Evolutionary conservation across 2,113 vertebrate genomes (phyloP), one percentile per base, ranked within the genome.

Genomic region (Hypocryptadius cinnamomeus): DNA sequence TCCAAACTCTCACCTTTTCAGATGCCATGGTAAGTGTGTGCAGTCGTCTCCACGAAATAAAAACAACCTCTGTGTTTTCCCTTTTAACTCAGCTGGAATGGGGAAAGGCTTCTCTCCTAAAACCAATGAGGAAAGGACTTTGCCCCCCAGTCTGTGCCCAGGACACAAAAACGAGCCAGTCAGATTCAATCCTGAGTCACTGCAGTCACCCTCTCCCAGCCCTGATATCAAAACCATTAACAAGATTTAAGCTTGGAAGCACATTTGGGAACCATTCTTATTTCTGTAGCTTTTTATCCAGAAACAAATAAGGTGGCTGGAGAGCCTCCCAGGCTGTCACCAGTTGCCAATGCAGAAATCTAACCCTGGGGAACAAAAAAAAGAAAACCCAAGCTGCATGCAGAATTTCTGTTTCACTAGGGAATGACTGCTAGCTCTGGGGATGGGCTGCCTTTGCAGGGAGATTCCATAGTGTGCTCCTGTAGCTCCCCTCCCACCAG

Each of bases 1-100:
- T 31, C 48, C 33, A 50, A 69, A 44, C 15, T 74, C 97, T 96
- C 61, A 97, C 97, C 97, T 97, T 97, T 94, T 79, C 87, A 60
- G 96, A 89, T 39, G 95, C 91, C 97, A 97, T 96, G 44, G 44
- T 73, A 63, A 69, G 9, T 5, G 37, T 18, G 16, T 48, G 60
- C 33, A 51, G 16, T 35, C 1, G 47, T 10, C 57, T 72, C n/a
- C 69, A 64, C 11, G 2, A 83, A 68, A 65, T 54, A 59, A 68
- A 89, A 74, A 2, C 6, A 13, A 44, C 5, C 7, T 53, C 33
- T 45, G 44, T 4, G 19, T 79, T 78, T 84, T 83, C 40, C 60
- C 42, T 93, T 94, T 91, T 79, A 91, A 66, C 64, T 63, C 44
- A 56, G 64, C 13, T 74, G 59, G 20, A 37, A 19, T 42, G 40